These are phyloP conservation scores for Trissoscelio sp. DNA, from an alignment of 2,888 invertebrate genomes.

Conservation along the genomic window DNA sequence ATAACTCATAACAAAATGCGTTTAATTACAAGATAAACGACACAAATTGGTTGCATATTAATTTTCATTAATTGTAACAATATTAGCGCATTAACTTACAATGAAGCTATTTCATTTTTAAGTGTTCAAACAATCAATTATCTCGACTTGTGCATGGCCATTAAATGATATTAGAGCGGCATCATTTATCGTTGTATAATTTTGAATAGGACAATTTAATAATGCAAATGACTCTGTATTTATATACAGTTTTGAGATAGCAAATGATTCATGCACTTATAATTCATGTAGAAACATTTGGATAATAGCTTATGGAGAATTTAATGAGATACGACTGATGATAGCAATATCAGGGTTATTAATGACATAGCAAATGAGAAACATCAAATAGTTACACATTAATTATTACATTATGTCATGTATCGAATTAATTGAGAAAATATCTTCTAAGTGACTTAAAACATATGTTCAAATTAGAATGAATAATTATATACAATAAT, in stretches of 20 bases:
- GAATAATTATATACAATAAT: too few relatives aligned
- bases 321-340: conserved; percentile 35
- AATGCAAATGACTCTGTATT: conserved; percentile 26
- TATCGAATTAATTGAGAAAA: neutral
- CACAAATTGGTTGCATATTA: neutral
- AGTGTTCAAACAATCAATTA: neutral
- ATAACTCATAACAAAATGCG: too few relatives aligned
- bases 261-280: conserved; percentile 29
- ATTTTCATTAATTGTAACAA: neutral
- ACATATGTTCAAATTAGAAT: too few relatives aligned
- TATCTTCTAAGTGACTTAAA: neutral
- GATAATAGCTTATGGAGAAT: conserved; percentile 38
- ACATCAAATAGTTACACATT: conserved; percentile 11
- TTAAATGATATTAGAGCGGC: conserved; percentile 14
- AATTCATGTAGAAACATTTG: conserved; percentile 42
- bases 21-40: too few relatives aligned
- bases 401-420: neutral
- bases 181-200: conserved; percentile 17
- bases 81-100: neutral
- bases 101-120: neutral
- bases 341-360: conserved; percentile 21
- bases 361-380: conserved; percentile 20
- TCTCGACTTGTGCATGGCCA: neutral
- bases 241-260: conserved; percentile 21
- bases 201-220: conserved; percentile 31